A percentile compares a stretch with the other conserved stretches of the same genome.
These are phyloP conservation scores for Stratiomys singularior DNA, from an alignment of 2,888 invertebrate genomes.

Conservation along the genomic window DNA sequence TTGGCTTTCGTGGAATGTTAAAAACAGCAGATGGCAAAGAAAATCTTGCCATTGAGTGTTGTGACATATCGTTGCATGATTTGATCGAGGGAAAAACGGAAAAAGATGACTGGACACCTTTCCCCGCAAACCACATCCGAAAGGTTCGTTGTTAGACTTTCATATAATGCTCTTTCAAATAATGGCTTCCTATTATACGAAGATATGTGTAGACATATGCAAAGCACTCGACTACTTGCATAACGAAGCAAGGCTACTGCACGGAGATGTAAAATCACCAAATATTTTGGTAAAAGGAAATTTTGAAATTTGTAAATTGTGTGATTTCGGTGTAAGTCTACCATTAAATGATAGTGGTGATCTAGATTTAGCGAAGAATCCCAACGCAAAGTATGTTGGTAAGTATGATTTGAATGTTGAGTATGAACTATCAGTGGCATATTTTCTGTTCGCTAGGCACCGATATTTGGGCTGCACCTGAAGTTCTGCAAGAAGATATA, in stretches of 20 bases:
- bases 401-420: no score
- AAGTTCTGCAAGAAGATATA: constrained; percentile 72
- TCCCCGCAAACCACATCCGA: constrained; percentile 64
- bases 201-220: constrained; percentile 74
- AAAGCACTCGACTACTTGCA: constrained; percentile 83
- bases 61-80: constrained; percentile 77
- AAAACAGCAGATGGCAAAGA: constrained; percentile 62
- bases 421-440: no score
- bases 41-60: constrained; percentile 83
- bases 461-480: constrained; percentile 82
- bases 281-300: constrained; percentile 82
- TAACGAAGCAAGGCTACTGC: constrained; percentile 75
- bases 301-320: constrained; percentile 79
- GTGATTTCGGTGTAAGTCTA: constrained; percentile 86
- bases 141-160: no score
- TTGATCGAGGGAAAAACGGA: constrained; percentile 76
- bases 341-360: constrained; percentile 74
- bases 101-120: constrained; percentile 66
- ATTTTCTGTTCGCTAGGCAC: constrained; percentile 69
- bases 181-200: constrained; percentile 42
- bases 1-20: constrained; percentile 75
- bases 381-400: constrained; percentile 72
- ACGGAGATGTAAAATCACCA: constrained; percentile 86
- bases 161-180: background rate
- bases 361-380: constrained; percentile 69